Conservation (phyloP, 2,888 invertebrate genomes). For the Loripinus fragilis region DNA sequence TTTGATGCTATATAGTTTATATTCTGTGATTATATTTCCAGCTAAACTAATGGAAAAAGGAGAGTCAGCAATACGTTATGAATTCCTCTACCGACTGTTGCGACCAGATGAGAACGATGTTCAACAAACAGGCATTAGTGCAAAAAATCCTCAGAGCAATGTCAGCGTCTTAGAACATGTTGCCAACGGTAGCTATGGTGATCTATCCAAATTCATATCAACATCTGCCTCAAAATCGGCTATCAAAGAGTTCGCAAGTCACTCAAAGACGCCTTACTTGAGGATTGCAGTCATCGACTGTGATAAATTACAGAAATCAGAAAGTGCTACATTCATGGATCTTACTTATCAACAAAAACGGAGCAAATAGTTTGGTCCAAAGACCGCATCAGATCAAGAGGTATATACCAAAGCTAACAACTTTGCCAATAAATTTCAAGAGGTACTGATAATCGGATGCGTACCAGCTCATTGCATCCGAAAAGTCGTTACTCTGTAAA, state of each 20-base stretch:
- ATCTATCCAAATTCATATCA: neutral
- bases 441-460: neutral
- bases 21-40: no score
- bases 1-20: no score
- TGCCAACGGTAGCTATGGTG: neutral
- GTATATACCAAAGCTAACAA: neutral
- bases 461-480: neutral
- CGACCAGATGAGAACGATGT: neutral
- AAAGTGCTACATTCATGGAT: neutral
- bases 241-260: neutral
- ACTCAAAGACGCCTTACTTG: neutral
- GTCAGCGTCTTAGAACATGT: neutral
- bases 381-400: no score
- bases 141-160: neutral
- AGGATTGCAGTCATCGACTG: neutral
- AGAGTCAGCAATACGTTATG: no score
- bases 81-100: neutral
- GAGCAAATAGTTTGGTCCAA: neutral
- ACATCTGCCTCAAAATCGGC: neutral
- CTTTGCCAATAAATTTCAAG: neutral
- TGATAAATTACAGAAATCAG: neutral
- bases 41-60: no score
- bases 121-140: neutral
- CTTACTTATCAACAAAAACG: neutral
- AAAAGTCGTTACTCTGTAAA: neutral